Evolutionary conservation across 37 sponge, comb jelly and placozoan genomes (phyloP), one percentile per base, ranked within the genome.

Genomic region (Geodia barretti): DNA sequence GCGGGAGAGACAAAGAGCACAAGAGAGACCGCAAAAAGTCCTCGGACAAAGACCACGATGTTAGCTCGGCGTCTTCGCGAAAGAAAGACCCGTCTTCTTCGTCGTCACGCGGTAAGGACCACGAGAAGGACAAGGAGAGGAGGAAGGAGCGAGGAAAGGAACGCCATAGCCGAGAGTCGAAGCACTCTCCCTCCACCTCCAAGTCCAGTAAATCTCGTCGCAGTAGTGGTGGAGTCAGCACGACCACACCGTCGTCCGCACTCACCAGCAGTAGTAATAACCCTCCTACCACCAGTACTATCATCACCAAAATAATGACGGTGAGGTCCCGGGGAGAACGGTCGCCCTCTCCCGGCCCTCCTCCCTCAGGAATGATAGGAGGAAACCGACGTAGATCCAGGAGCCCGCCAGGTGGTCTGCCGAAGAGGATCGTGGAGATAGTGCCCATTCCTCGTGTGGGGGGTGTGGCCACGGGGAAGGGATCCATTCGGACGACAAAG

Each of bases 91-190:
- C 54, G 14, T 47, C 54, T 14, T 47, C 54, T 17, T 47, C 54
- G 54, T 47, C 54, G 14, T 47, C 54, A 7, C 14, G 11, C 11
- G 14, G 14, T 7, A 47, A 47, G 54, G 54, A 47, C 54, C 54
- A 47, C 54, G 54, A 47, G 11, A 47, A 54, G 33, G 39, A 69
- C 24, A 77, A 34, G 64, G 60, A 62, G 77, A 62, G 38, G 41
- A n/a, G 26, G 65, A 77, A 64, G 23, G 29, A 63, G 24, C 36
- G 64, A 40, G 77, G 60, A 28, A 34, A 54, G 26, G 60, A 62
- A 7, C 54, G 14, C 54, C 7, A 14, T 14, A 47, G 54, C 14
- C 11, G 54, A 17, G 54, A 47, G 14, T 7, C 11, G 54, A 47
- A 47, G 54, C 7, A 14, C 11, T 47, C 54, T 17, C 54, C 54